Evolutionary conservation across 2,113 vertebrate species (phyloP).

Genomic region (Aleadryas rufinucha): DNA sequence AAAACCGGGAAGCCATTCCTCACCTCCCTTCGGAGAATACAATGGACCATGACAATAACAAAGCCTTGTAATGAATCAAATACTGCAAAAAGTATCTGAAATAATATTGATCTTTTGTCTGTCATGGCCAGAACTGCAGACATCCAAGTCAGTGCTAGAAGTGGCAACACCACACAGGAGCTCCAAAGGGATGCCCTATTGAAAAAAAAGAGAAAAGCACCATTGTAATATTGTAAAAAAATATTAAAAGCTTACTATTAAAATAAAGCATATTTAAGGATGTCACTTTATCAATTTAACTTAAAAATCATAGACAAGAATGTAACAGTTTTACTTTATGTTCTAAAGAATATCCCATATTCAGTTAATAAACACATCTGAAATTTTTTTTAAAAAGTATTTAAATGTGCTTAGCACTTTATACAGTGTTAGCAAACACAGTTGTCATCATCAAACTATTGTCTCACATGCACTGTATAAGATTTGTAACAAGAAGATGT

Average conservation of each 20-base stretch:
- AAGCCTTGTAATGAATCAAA: conserved; percentile 99
- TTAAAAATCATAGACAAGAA: conserved; percentile 56
- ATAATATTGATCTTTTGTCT: conserved; percentile 97
- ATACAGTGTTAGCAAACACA: conserved; percentile 64
- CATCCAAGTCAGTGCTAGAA: conserved; percentile 98
- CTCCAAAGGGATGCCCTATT: conserved; percentile 98
- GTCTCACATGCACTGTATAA: conserved; percentile 81
- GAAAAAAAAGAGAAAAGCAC: conserved; percentile 33
- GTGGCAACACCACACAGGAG: conserved; percentile 95
- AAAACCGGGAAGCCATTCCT: conserved; percentile 41
- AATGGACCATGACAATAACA: conserved; percentile 99
- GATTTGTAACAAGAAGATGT: conserved; percentile 82
- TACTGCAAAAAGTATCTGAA: conserved; percentile 98
- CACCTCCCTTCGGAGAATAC: conserved; percentile 96
- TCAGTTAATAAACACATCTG: conserved; percentile 62
- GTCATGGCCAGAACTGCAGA: conserved; percentile 99
- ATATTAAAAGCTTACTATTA: neutral
- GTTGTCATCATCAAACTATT: conserved; percentile 71
- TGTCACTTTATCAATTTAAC: conserved; percentile 63
- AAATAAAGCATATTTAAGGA: conserved; percentile 23
- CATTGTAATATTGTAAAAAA: neutral
- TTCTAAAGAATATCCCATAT: conserved; percentile 57
- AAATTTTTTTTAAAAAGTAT: neutral
- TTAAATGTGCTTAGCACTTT: conserved; percentile 58
- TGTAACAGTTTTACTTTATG: conserved; percentile 36